A percentile compares a stretch with the other conserved stretches of the same genome.
These are phyloP conservation scores for Zaprionus africanus DNA, from an alignment of 1,140 invertebrate species.

Conservation along the genomic window DNA sequence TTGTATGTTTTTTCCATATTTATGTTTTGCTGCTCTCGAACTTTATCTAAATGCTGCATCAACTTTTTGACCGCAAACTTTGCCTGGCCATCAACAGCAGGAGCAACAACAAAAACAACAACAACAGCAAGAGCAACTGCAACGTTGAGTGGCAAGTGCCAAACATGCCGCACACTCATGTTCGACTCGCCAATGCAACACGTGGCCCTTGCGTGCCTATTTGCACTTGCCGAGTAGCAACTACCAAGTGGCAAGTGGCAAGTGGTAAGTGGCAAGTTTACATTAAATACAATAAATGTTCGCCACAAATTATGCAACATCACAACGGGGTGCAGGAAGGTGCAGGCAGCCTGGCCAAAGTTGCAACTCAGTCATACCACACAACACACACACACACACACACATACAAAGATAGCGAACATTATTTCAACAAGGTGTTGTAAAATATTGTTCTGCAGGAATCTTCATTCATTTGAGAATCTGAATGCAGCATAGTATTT, in stretches of 20 bases:
- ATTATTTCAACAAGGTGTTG: neutral
- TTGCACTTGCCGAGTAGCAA: conserved; percentile 74
- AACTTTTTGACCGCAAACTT: conserved; percentile 71
- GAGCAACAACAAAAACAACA: neutral
- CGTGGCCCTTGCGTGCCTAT: conserved; percentile 74
- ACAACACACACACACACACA: neutral
- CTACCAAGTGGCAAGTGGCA: conserved; percentile 67
- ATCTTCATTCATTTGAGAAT: neutral
- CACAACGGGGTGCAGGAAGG: conserved; percentile 35
- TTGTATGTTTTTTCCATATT: neutral
- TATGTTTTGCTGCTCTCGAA: conserved; percentile 22
- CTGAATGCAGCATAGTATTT: neutral
- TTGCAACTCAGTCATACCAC: neutral
- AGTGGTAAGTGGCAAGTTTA: conserved; percentile 74
- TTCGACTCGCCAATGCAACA: conserved; percentile 59
- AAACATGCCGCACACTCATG: conserved; percentile 21
- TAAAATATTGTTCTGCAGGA: neutral
- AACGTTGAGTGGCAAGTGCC: conserved; percentile 36
- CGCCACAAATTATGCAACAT: conserved; percentile 75
- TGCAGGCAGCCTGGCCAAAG: conserved; percentile 10
- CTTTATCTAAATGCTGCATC: conserved; percentile 63
- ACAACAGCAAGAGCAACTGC: neutral
- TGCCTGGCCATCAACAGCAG: conserved; percentile 62
- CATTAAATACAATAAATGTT: conserved; percentile 79
- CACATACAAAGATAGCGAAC: neutral